These are phyloP conservation scores for Nebria salina DNA, from an alignment of 2,888 invertebrate genomes.

Conservation along the genomic window DNA sequence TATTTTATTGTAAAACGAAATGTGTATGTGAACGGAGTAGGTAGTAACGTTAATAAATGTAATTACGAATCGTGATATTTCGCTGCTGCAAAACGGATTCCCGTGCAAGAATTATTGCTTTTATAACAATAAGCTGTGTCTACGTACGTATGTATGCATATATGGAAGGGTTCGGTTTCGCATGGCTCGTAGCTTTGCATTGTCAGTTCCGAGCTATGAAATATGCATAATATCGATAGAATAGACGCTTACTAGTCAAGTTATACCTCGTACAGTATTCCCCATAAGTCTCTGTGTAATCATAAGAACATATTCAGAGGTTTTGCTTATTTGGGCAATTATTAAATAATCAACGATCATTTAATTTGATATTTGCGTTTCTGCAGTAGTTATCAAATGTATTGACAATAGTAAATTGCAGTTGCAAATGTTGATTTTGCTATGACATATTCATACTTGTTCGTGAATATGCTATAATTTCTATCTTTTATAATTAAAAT, in stretches of 20 bases:
- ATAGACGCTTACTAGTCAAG: not conserved
- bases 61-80: slow-evolving; percentile 24
- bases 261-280: not conserved
- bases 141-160: not conserved
- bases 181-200: slow-evolving; percentile 13
- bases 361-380: too few relatives aligned
- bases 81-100: not conserved
- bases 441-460: too few relatives aligned
- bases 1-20: slow-evolving; percentile 14
- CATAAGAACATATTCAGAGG: not conserved
- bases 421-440: too few relatives aligned
- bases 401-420: too few relatives aligned
- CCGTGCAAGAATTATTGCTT: slow-evolving; percentile 25
- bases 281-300: not conserved
- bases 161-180: slow-evolving; percentile 12
- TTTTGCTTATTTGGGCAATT: too few relatives aligned
- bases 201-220: slow-evolving; percentile 26
- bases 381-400: too few relatives aligned
- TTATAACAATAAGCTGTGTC: slow-evolving; percentile 26
- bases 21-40: not conserved
- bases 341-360: too few relatives aligned
- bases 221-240: slow-evolving; percentile 26
- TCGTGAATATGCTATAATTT: not conserved
- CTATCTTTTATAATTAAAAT: not conserved
- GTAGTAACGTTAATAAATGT: slow-evolving; percentile 22